These are phyloP conservation scores for Drosophila sturtevanti DNA, from an alignment of 1,140 invertebrate species.

Conservation along the genomic window DNA sequence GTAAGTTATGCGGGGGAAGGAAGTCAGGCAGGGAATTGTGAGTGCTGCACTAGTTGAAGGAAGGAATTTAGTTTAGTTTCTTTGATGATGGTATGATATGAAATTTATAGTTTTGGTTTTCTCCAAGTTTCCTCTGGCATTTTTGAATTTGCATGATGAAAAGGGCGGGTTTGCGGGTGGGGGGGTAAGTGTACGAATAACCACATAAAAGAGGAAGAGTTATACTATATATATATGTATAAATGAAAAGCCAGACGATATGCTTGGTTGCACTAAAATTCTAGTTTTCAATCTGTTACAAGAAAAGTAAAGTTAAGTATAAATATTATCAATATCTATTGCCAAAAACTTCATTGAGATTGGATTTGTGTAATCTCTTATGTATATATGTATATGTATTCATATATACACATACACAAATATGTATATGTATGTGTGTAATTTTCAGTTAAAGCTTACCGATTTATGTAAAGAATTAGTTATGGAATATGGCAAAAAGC, in stretches of 20 bases:
- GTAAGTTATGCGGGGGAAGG: background rate
- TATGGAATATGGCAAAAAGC: background rate
- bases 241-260: conserved; percentile 30
- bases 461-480: background rate
- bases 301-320: conserved; percentile 1
- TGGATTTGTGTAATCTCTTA: background rate
- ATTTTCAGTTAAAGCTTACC: background rate
- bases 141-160: background rate
- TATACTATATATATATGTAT: conserved; percentile 22
- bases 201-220: background rate
- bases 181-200: background rate
- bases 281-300: conserved; percentile 21
- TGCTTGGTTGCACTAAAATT: conserved; percentile 6
- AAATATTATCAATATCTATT: background rate
- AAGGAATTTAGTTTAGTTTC: conserved; percentile 21
- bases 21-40: background rate
- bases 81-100: conserved; percentile 20
- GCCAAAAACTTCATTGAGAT: background rate
- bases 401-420: background rate
- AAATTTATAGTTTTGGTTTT: conserved; percentile 17
- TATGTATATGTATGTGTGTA: no score
- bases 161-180: background rate
- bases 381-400: background rate
- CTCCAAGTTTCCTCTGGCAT: conserved; percentile 3
- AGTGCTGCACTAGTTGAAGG: background rate